Evolutionary conservation across 1,140 invertebrate species (phyloP).

Genomic region (Octopus bimaculoides): DNA sequence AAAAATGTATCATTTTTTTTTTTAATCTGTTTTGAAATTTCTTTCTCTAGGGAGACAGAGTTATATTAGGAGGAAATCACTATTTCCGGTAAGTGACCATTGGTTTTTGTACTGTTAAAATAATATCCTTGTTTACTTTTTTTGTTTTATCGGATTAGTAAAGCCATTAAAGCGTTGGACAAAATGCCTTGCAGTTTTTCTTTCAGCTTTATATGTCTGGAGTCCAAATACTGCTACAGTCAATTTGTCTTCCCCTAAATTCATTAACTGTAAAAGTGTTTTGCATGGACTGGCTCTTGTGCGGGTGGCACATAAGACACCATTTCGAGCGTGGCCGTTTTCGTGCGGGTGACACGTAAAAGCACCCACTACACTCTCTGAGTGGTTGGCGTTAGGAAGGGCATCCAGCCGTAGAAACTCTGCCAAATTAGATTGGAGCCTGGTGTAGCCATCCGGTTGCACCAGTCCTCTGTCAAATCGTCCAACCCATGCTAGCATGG

Average conservation of each 20-base stretch:
- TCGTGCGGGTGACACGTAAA: too few relatives aligned
- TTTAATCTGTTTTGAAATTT: background rate
- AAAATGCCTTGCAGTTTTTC: background rate
- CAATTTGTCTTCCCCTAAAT: background rate
- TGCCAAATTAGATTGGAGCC: too few relatives aligned
- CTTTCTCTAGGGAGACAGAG: slow-evolving; percentile 61
- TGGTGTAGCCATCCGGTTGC: too few relatives aligned
- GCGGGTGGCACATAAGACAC: too few relatives aligned
- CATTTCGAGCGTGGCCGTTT: too few relatives aligned
- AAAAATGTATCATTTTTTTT: background rate
- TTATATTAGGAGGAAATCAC: slow-evolving; percentile 70
- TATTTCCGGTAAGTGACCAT: slow-evolving; percentile 63
- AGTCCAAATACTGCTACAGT: background rate
- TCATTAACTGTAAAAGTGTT: background rate
- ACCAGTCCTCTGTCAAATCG: too few relatives aligned
- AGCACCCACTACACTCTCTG: too few relatives aligned
- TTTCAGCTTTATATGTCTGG: background rate
- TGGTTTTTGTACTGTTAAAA: background rate
- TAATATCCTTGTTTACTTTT: background rate
- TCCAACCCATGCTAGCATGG: too few relatives aligned
- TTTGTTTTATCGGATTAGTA: background rate
- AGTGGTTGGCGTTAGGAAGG: too few relatives aligned
- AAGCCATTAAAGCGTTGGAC: background rate
- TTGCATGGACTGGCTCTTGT: too few relatives aligned
- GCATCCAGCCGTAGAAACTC: too few relatives aligned